A percentile compares a stretch with the other conserved stretches of the same genome.
Evolutionary conservation across 2,797 vertebrate species (phyloP).

Genomic region (Falco peregrinus): DNA sequence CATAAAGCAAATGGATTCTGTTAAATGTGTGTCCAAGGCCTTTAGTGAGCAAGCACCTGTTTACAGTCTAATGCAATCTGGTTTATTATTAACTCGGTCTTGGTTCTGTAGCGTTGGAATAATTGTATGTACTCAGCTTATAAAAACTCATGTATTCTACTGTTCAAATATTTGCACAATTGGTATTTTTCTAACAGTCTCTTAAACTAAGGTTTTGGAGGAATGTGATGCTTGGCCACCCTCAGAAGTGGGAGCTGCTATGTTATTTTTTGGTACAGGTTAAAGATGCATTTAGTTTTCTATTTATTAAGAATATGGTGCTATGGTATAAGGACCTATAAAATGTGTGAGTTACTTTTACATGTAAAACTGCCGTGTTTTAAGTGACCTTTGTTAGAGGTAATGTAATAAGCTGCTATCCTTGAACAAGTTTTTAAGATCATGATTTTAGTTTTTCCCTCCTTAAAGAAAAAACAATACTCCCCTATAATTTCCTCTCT

Average conservation of each 20-base stretch:
- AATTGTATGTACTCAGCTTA: neutral
- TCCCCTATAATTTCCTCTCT: neutral
- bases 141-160: neutral
- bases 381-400: neutral
- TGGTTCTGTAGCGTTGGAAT: neutral
- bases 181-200: neutral
- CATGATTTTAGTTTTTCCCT: neutral
- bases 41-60: neutral
- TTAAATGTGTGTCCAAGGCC: neutral
- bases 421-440: neutral
- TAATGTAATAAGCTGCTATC: neutral
- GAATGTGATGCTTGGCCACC: neutral
- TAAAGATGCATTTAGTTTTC: neutral
- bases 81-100: slow-evolving; percentile 53
- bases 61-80: neutral
- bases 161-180: slow-evolving; percentile 43
- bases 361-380: neutral
- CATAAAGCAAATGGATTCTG: neutral
- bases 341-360: neutral
- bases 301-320: neutral
- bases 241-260: neutral
- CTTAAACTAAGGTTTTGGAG: neutral
- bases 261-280: neutral
- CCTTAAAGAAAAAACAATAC: neutral
- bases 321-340: neutral